phyloP scores from a whole-genome alignment of 2,113 vertebrate species.

The Dromiciops gliroides region DNA sequence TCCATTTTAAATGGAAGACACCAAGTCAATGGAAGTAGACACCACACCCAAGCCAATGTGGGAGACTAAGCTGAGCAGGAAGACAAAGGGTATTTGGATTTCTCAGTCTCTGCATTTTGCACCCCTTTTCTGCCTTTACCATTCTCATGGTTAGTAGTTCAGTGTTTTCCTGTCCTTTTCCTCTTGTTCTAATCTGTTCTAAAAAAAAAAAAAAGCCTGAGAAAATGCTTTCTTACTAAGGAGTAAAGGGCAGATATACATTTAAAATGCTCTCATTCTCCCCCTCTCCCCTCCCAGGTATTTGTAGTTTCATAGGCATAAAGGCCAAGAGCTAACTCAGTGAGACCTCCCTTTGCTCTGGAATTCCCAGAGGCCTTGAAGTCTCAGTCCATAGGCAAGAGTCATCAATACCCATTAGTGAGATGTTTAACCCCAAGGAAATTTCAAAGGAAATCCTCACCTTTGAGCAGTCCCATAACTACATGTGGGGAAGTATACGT shows the following conservation, averaged over 20 bases:
- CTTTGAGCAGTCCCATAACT: neutral
- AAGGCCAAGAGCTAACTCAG: constrained; percentile 1
- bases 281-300: neutral
- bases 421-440: neutral
- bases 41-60: neutral
- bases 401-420: neutral
- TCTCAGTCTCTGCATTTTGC: neutral
- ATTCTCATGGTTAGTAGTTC: neutral
- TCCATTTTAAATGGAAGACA: neutral
- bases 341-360: neutral
- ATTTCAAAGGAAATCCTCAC: neutral
- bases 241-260: neutral
- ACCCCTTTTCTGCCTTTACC: neutral
- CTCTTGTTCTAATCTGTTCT: neutral
- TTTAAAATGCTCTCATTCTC: neutral
- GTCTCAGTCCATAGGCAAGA: constrained; percentile 3
- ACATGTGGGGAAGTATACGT: too few relatives aligned
- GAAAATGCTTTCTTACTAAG: neutral
- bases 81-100: neutral
- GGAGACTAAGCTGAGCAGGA: neutral
- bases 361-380: neutral
- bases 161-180: neutral
- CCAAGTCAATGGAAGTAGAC: neutral
- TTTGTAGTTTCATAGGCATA: constrained; percentile 21
- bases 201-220: neutral